Evolutionary conservation across 2,113 vertebrate species (phyloP), one percentile per base, ranked within the genome.

Genomic region (Peucedramus taeniatus): DNA sequence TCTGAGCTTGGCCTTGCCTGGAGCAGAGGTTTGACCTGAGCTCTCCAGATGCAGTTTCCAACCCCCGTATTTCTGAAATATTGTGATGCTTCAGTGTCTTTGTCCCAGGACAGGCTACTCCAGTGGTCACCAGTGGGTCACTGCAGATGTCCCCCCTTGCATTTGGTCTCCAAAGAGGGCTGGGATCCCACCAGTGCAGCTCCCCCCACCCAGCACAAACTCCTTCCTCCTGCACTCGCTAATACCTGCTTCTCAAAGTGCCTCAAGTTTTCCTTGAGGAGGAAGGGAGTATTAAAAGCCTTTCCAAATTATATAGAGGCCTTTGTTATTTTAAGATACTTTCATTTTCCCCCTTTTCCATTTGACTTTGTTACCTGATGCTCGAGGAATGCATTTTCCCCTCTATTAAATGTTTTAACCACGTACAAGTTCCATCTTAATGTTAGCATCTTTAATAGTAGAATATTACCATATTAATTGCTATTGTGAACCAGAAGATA

Each of bases 401-500:
- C 95, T 95, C 96, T 96, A 96, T 97, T 97, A 97, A 97, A 97
- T 95, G 97, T 96, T 97, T 97, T 96, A 97, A 91, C 96, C 82
- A 23, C 35, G 15, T 96, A 90, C 89, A 64, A 94, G 93, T 96
- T 97, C 96, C 97, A 96, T 97, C 96, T 97, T 93, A 95, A 91
- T 89, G 96, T 97, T 97, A 96, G 97, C 97, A 97, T 97, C 97
- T 97, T 97, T 97, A 97, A 97, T 97, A 96, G 97, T 94, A 95
- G 97, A 96, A 97, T 97, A 97, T 97, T 97, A 97, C 97, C 97
- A 97, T 97, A 97, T 97, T 97, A 97, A 97, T 97, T 97, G 97
- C 97, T 97, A 97, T 97, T 97, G 97, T 97, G 97, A 97, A 97
- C 97, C 95, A 96, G 90, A 92, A 96, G 97, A 97, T 97, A 97